Percentiles rank a stretch among this genome's conserved stretches.
Conservation (phyloP, 92 coral and sea anemone genomes). For the Isaurus tuberculatus region DNA sequence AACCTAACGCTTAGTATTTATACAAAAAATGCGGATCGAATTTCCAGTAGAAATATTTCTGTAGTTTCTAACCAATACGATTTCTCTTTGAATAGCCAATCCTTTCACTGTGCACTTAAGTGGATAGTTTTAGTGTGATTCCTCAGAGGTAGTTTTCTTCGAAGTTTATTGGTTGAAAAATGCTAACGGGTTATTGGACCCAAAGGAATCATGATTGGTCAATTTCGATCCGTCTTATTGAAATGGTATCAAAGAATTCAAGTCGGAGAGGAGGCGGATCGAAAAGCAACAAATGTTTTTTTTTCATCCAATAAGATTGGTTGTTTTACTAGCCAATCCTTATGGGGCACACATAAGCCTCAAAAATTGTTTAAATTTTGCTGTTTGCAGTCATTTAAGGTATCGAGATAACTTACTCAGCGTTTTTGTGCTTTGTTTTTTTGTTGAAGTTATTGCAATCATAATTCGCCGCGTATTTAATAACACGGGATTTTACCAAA, state of each 20-base stretch:
- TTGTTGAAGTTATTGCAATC: too few species aligned
- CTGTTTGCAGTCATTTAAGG: too few species aligned
- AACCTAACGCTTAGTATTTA: background rate
- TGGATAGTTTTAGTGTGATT: background rate
- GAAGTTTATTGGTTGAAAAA: slow-evolving; percentile 6
- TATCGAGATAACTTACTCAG: too few species aligned
- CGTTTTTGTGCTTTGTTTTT: too few species aligned
- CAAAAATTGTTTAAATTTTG: too few species aligned
- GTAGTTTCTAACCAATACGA: slow-evolving; percentile 1
- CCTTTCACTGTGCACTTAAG: background rate
- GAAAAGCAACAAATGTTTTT: background rate
- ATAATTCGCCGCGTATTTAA: background rate
- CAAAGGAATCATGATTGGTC: background rate
- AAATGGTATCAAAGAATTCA: too few species aligned
- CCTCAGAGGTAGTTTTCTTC: slow-evolving; percentile 9
- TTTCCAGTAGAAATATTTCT: slow-evolving; percentile 9
- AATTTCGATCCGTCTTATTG: background rate
- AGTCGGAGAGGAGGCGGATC: background rate
- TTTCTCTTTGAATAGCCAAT: slow-evolving; percentile 6
- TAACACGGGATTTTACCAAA: too few species aligned
- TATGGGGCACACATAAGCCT: background rate
- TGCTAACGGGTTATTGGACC: slow-evolving; percentile 7
- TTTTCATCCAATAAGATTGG: background rate
- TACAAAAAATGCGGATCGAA: background rate
- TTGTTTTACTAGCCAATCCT: background rate